Conservation (phyloP, 2,888 invertebrate genomes). For the Sabellastarte sp. region DNA sequence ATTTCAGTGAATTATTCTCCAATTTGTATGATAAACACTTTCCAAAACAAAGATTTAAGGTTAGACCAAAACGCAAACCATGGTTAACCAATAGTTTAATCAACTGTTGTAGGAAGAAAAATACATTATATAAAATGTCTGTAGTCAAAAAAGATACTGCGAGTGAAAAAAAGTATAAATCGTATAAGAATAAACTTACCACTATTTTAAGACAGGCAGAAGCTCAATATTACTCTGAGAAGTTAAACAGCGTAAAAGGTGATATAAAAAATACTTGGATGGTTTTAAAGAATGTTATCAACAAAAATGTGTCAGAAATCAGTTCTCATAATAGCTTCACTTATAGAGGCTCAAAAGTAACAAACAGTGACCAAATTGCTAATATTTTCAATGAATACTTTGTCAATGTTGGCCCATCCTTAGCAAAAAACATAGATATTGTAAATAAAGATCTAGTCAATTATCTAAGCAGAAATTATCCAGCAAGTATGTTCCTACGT, state of each 20-base stretch:
- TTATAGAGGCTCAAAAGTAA: not conserved
- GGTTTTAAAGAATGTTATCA: no score
- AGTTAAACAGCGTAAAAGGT: not conserved
- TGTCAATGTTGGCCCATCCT: constrained; percentile 1
- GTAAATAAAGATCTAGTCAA: not conserved
- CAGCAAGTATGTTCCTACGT: not conserved
- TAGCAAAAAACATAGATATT: not conserved
- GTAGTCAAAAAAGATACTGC: not conserved
- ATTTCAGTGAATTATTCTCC: no score
- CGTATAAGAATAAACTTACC: not conserved
- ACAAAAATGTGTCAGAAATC: not conserved
- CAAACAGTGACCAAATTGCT: not conserved
- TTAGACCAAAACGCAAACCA: no score
- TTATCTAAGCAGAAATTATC: not conserved
- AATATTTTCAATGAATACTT: constrained; percentile 1
- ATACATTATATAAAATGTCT: not conserved
- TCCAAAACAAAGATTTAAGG: no score
- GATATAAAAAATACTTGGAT: not conserved
- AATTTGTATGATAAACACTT: no score
- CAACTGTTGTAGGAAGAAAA: not conserved
- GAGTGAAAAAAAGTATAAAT: not conserved
- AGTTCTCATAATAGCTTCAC: not conserved
- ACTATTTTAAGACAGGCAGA: not conserved
- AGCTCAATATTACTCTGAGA: not conserved
- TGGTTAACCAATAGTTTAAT: not conserved